Percentiles rank a stretch among this genome's conserved stretches.
Conservation (phyloP, 2,113 vertebrate genomes). For the Lipophrys pholis region DNA sequence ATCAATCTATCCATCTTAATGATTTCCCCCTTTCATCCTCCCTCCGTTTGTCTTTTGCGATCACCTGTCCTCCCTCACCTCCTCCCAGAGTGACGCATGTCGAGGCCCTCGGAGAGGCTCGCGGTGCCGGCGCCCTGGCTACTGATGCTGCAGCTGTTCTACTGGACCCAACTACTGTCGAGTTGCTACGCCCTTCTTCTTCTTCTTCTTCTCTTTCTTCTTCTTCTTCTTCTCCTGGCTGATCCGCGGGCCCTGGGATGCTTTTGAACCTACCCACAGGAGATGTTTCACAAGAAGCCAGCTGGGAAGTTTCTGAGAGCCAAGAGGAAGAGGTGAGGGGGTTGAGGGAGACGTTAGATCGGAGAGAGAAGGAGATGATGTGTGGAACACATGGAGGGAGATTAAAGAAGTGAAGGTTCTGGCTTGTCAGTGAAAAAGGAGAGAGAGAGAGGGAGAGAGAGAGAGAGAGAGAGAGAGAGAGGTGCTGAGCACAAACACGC, state of each 20-base stretch:
- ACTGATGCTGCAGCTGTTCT: slow-evolving; percentile 49
- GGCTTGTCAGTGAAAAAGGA: slow-evolving; percentile 31
- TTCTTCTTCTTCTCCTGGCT: slow-evolving; percentile 34
- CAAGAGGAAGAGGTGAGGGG: slow-evolving; percentile 54
- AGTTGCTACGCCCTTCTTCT: slow-evolving; percentile 41
- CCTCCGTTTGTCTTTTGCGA: no score
- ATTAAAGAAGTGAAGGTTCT: slow-evolving; percentile 36
- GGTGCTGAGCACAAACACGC: neutral
- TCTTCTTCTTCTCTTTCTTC: slow-evolving; percentile 12
- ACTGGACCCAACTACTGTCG: slow-evolving; percentile 47
- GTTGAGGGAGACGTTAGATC: slow-evolving; percentile 45
- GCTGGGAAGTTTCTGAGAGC: slow-evolving; percentile 56
- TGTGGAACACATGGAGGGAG: slow-evolving; percentile 43
- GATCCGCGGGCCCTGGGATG: slow-evolving; percentile 33
- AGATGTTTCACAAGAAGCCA: slow-evolving; percentile 72
- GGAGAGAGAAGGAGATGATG: slow-evolving; percentile 42
- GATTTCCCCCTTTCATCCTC: no score
- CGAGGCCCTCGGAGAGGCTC: no score
- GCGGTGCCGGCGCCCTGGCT: slow-evolving; percentile 40
- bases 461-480: neutral
- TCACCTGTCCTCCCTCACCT: no score
- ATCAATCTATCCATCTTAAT: slow-evolving; percentile 2
- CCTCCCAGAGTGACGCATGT: no score
- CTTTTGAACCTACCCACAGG: slow-evolving; percentile 59
- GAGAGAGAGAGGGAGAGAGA: neutral